phyloP scores from a whole-genome alignment of 2,113 vertebrate species.

The rat (Rattus norvegicus) region GRCr8 NC_086024.1:124132501-124133000 shows the following conservation, averaged over 20 bases:
- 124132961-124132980: neutral
- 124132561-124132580: neutral
- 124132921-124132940: rapidly evolving
- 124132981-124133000: neutral
- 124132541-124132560: neutral
- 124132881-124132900: neutral
- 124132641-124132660: neutral
- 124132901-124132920: neutral
- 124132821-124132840: neutral
- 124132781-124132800: neutral
- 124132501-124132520: neutral
- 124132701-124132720: neutral
- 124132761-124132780: neutral
- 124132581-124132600: neutral
- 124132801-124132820: neutral
- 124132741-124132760: neutral
- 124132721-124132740: neutral
- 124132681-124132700: neutral
- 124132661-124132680: neutral
- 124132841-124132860: neutral
- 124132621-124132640: neutral
- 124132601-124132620: neutral
- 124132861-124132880: neutral
- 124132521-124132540: neutral
- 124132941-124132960: neutral